These are phyloP conservation scores for Apteryx owenii DNA, from an alignment of 2,113 vertebrate species.

Conservation along the genomic window DNA sequence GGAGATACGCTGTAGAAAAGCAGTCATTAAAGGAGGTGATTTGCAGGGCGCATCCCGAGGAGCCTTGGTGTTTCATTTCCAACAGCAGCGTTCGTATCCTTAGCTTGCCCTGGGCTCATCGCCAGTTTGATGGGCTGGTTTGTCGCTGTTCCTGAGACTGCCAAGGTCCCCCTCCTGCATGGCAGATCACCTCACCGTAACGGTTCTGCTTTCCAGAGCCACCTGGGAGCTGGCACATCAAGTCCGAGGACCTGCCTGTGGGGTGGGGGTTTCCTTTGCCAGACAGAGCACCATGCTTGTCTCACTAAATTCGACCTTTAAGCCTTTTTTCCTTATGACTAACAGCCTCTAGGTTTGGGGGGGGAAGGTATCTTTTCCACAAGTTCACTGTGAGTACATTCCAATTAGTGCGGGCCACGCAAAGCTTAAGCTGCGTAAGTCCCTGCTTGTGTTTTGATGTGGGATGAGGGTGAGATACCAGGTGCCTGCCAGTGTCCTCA, in stretches of 20 bases:
- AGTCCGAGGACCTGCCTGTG: not conserved
- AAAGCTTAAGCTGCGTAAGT: not conserved
- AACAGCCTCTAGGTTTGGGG: not conserved
- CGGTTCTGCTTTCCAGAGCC: not conserved
- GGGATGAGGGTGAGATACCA: not conserved
- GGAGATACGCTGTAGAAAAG: not conserved
- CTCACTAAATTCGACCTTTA: not conserved
- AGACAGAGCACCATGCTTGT: not conserved
- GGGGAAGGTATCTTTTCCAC: not conserved
- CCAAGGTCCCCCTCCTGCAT: not conserved
- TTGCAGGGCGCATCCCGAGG: not conserved
- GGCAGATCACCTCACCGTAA: not conserved
- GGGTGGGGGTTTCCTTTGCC: not conserved
- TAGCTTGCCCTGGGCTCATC: not conserved
- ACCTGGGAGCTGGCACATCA: not conserved
- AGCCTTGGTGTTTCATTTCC: not conserved
- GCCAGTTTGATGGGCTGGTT: not conserved
- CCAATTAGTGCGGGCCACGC: not conserved
- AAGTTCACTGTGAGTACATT: not conserved
- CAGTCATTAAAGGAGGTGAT: not conserved
- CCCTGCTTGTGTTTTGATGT: not conserved
- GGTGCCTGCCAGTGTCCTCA: conserved; percentile 15
- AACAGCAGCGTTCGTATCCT: not conserved
- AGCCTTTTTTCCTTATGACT: not conserved
- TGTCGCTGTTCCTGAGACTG: accelerated